These are phyloP conservation scores for Ochlodes sylvanus DNA, from an alignment of 2,888 invertebrate species.

Conservation along the genomic window DNA sequence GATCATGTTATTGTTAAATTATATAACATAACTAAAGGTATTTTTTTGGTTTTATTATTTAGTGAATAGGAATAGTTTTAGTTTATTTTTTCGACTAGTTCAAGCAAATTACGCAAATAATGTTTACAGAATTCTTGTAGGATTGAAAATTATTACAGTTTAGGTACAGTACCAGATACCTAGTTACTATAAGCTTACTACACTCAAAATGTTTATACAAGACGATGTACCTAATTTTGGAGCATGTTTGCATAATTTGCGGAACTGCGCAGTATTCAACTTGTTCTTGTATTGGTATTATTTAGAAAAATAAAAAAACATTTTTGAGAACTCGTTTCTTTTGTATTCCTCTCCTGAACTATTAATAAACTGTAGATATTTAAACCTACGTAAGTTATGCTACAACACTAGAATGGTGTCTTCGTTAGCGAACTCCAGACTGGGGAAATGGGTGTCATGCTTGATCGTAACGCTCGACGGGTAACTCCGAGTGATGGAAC, in stretches of 20 bases:
- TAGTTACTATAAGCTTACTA: too few species aligned
- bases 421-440: slow-evolving; percentile 4
- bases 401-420: slow-evolving; percentile 15
- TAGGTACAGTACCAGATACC: too few species aligned
- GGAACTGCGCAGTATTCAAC: too few species aligned
- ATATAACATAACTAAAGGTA: too few species aligned
- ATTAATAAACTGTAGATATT: neutral
- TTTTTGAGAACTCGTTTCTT: slow-evolving; percentile 4
- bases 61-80: too few species aligned
- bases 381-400: neutral
- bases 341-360: neutral
- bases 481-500: slow-evolving; percentile 26
- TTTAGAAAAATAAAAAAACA: slow-evolving; percentile 13
- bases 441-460: neutral
- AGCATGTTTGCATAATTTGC: neutral
- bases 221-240: neutral
- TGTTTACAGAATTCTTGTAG: too few species aligned
- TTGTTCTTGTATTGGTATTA: neutral
- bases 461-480: neutral
- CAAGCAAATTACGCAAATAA: too few species aligned
- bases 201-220: too few species aligned
- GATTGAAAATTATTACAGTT: too few species aligned
- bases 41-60: too few species aligned
- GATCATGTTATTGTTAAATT: too few species aligned
- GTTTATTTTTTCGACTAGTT: too few species aligned